Evolutionary conservation across 2,797 vertebrate genomes (phyloP).

Genomic region (Pangasius macronema): DNA sequence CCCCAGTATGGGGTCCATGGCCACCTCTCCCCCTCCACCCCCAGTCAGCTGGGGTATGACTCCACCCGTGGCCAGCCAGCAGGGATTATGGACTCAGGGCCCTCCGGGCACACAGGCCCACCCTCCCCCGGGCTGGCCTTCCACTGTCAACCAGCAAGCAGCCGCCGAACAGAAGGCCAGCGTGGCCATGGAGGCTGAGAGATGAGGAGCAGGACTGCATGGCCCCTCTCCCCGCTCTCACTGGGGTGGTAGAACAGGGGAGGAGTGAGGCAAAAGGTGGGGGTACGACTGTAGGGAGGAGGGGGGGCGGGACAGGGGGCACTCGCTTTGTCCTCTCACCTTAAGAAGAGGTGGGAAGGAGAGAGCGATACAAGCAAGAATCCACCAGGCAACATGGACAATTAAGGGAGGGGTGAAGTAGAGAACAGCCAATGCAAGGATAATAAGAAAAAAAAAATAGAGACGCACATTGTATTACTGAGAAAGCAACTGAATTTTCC

Average conservation of each 20-base stretch:
- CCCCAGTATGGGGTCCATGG: slow-evolving; percentile 84
- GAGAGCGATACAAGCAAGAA: slow-evolving; percentile 70
- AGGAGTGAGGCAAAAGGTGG: slow-evolving; percentile 1
- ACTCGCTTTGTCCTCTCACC: slow-evolving; percentile 44
- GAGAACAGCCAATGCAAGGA: slow-evolving; percentile 72
- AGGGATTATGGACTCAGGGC: slow-evolving; percentile 86
- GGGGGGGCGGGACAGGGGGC: slow-evolving; percentile 24
- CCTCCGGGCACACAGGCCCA: slow-evolving; percentile 72
- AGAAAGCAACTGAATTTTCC: slow-evolving; percentile 69
- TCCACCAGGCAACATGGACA: slow-evolving; percentile 67
- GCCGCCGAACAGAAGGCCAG: slow-evolving; percentile 89
- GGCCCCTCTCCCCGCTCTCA: slow-evolving; percentile 28
- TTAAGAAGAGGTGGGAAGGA: slow-evolving; percentile 41
- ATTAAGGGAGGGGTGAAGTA: slow-evolving; percentile 68
- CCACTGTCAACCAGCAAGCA: slow-evolving; percentile 80
- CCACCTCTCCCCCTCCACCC: slow-evolving; percentile 83
- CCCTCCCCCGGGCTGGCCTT: slow-evolving; percentile 82
- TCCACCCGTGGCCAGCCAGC: slow-evolving; percentile 76
- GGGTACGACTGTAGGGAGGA: slow-evolving; percentile 14
- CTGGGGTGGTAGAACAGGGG: slow-evolving; percentile 2
- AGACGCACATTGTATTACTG: slow-evolving; percentile 74
- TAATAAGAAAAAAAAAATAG: slow-evolving; percentile 59
- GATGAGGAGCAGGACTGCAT: slow-evolving; percentile 83
- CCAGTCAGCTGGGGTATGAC: slow-evolving; percentile 76
- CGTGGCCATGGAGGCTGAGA: slow-evolving; percentile 94